Base-by-base conservation (phyloP, 2,113 vertebrate genomes). In the Zapus hudsonius region DNA sequence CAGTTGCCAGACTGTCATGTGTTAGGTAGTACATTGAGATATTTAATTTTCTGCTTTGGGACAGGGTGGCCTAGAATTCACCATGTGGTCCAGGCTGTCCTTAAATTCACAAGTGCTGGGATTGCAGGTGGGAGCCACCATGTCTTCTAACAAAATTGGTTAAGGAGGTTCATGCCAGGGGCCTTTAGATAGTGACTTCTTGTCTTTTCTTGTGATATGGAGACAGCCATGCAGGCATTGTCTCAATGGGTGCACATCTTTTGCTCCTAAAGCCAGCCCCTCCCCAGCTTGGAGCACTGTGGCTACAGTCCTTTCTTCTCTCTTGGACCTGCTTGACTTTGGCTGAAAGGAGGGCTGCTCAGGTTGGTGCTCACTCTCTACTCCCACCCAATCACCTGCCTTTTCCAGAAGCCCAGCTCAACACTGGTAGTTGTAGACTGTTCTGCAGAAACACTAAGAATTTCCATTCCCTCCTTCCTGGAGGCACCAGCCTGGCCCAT, bases 391-490 rank as follows among this genome's bases (percentile, higher is more conserved):
- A 12, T 12, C 8, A 2, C 22, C 73, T 29, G 23, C 40, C 10
- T 22, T 29, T n/a, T 85, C 79, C 59, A 89, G 93, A 57, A 42
- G 82, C 52, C 40, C n/a, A 16, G 27, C 70, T 73, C 20, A 6
- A 59, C 38, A 9, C 47, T 67, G 76, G 80, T 52, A 1, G 7
- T 40, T 80, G 87, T 42, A 61, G 67, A 55, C 84, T 8, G 0
- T 63, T 91, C 63, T 91, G 15, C 13, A 73, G 82, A 76, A 84
- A 57, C 66, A 47, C 27, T 93, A 67, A 64, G 73, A 87, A 73
- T 95, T 84, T 76, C 92, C 88, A 84, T 87, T 33, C 63, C 13
- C 42, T 85, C 78, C 80, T 90, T 87, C 52, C 61, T 27, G 12
- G 70, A 84, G 47, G 47, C 47, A 47, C 47, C 74, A 89, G 67